Evolutionary conservation across 2,888 invertebrate species (phyloP).

Genomic region (Lutraria lutraria): DNA sequence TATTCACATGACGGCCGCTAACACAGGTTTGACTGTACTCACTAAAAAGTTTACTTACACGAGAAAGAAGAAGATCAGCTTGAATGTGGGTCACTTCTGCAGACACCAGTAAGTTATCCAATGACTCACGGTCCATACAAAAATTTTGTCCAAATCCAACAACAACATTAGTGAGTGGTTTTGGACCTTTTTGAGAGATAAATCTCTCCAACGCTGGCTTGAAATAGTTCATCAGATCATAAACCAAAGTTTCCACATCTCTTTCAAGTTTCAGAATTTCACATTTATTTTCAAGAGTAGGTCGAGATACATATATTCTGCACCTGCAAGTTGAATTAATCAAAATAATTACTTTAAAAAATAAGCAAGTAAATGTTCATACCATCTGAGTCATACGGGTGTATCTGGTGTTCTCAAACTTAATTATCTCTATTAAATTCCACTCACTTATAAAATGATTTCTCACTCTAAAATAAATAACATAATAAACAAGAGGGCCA

Average conservation of each 20-base stretch:
- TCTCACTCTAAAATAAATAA: too few species aligned
- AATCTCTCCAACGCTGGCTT: conserved; percentile 65
- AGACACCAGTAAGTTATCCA: conserved; percentile 72
- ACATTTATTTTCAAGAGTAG: conserved; percentile 50
- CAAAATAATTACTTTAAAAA: not conserved
- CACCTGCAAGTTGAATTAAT: conserved; percentile 65
- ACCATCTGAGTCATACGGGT: too few species aligned
- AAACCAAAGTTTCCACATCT: conserved; percentile 70
- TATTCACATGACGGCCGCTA: too few species aligned
- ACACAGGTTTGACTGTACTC: too few species aligned
- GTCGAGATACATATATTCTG: conserved; percentile 73
- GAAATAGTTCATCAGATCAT: conserved; percentile 73
- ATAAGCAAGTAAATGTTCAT: too few species aligned
- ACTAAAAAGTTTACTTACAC: conserved; percentile 58
- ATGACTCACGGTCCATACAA: conserved; percentile 56
- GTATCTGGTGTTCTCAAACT: too few species aligned
- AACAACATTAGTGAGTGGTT: conserved; percentile 73
- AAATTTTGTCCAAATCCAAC: conserved; percentile 79
- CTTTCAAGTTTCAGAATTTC: conserved; percentile 70
- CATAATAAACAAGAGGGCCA: too few species aligned
- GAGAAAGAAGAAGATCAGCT: conserved; percentile 65
- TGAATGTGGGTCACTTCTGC: conserved; percentile 69
- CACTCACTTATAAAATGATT: too few species aligned
- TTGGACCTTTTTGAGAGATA: conserved; percentile 55
- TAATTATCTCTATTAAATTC: too few species aligned